Evolutionary conservation across 30 jellyfish, hydroid and myxozoan genomes (phyloP), one percentile per base, ranked within the genome.

Genomic region (Hydra vulgaris): DNA sequence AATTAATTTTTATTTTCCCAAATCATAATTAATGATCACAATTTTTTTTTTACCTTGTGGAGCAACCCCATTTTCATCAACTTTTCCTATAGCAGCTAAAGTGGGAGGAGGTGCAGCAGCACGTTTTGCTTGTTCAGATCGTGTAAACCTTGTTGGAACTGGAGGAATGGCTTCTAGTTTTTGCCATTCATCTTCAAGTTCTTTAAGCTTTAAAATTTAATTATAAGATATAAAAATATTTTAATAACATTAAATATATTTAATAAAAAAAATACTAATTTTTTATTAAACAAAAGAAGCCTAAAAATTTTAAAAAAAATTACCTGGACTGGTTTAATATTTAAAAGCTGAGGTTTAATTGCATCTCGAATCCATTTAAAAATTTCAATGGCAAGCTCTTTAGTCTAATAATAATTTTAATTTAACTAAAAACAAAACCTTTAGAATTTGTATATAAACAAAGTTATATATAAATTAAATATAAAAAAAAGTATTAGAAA

Each of bases 331-430:
- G 99, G 97, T 70, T 94, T 87, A 73, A 94, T 88, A 79, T 76
- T 85, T 21, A 77, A 81, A 77, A 94, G 74, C 78, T 80, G 95
- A 19, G 96, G 94, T 54, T 86, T 82, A 26, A 94, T 79, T 1
- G 96, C 96, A 88, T 94, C 99, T 16, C 97, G 69, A 27, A 94
- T 94, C 96, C 96, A 94, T 77, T 81, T 84, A 81, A 74, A 94
- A 24, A 87, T 85, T 83, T 94, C 99, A 54, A 94, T 82, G n/a
- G 95, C 97, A 26, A 94, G 86, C 15, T 71, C n/a, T 73, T 94
- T 94, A 15, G 96, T 95, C 96, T 88, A 79, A 53, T 53, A 80
- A n/a, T n/a, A n/a, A n/a, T n/a, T n/a, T n/a, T n/a, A n/a, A n/a
- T n/a, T n/a, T n/a, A n/a, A n/a, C n/a, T n/a, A n/a, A n/a, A n/a